A percentile compares a stretch with the other conserved stretches of the same genome.
These are phyloP conservation scores for Zaprionus bogoriensis DNA, from an alignment of 2,888 invertebrate genomes.

Conservation along the genomic window DNA sequence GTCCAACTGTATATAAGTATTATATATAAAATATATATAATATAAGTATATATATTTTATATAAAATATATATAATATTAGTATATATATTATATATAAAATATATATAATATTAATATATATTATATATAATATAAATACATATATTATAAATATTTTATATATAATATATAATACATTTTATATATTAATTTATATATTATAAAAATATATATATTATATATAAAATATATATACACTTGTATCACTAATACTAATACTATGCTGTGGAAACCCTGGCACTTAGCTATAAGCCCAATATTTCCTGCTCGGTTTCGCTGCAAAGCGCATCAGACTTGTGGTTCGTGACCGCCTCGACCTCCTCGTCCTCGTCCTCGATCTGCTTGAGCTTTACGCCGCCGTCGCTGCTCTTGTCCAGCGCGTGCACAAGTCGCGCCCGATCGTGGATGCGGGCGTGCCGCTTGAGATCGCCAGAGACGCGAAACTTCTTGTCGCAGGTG, in stretches of 20 bases:
- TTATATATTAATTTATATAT: background rate
- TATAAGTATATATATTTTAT: too few relatives aligned
- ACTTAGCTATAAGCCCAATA: constrained; percentile 65
- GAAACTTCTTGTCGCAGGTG: constrained; percentile 91
- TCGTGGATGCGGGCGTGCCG: constrained; percentile 90
- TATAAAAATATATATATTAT: background rate
- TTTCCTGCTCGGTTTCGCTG: constrained; percentile 62
- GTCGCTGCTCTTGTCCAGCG: background rate
- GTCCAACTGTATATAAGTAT: too few relatives aligned
- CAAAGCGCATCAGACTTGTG: constrained; percentile 64
- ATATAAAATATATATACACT: background rate
- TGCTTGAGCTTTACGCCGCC: constrained; percentile 29
- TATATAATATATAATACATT: too few relatives aligned
- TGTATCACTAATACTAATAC: constrained; percentile 23
- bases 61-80: too few relatives aligned
- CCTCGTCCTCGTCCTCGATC: constrained; percentile 44
- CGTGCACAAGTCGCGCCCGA: constrained; percentile 15
- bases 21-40: too few relatives aligned
- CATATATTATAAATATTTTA: background rate
- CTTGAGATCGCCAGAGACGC: constrained; percentile 92
- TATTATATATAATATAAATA: background rate
- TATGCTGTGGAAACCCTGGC: constrained; percentile 62
- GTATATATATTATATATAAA: too few relatives aligned
- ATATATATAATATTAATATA: too few relatives aligned
- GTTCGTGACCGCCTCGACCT: constrained; percentile 13